phyloP scores from a whole-genome alignment of 2,797 vertebrate genomes.

The Eospalax fontanierii region DNA sequence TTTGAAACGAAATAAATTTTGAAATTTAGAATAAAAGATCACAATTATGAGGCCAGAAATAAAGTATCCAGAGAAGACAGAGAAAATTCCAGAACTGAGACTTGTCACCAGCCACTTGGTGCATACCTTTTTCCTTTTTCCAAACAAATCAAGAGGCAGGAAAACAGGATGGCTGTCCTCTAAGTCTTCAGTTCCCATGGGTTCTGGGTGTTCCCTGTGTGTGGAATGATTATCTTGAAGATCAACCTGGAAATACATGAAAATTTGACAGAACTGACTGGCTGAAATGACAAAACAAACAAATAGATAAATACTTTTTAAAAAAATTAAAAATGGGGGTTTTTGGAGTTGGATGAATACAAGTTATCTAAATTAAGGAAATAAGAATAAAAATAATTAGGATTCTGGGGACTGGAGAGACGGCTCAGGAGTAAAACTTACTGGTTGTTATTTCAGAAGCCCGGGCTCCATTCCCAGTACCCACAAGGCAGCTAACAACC shows the following conservation, averaged over 20 bases:
- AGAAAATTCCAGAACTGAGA: neutral
- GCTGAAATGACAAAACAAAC: neutral
- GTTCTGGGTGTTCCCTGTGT: neutral
- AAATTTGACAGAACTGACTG: neutral
- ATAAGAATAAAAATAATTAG: neutral
- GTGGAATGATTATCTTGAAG: neutral
- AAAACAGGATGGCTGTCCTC: neutral
- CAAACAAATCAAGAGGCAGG: neutral
- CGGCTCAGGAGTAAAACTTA: too few relatives aligned
- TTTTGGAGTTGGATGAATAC: neutral
- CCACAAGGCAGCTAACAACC: too few relatives aligned
- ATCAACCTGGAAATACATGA: neutral
- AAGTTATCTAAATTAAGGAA: slow-evolving; percentile 35
- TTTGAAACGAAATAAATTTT: neutral
- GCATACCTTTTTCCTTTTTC: neutral
- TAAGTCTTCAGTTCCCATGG: fast-evolving
- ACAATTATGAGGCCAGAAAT: neutral
- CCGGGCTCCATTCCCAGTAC: too few relatives aligned
- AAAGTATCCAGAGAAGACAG: neutral
- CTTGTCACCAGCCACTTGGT: neutral
- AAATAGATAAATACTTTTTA: too few relatives aligned
- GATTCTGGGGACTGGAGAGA: too few relatives aligned
- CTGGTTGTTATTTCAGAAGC: too few relatives aligned
- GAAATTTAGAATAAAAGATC: neutral
- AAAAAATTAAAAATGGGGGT: too few relatives aligned